Base-by-base conservation (phyloP, 2,113 vertebrate genomes). In the Oncorhynchus gorbuscha region DNA sequence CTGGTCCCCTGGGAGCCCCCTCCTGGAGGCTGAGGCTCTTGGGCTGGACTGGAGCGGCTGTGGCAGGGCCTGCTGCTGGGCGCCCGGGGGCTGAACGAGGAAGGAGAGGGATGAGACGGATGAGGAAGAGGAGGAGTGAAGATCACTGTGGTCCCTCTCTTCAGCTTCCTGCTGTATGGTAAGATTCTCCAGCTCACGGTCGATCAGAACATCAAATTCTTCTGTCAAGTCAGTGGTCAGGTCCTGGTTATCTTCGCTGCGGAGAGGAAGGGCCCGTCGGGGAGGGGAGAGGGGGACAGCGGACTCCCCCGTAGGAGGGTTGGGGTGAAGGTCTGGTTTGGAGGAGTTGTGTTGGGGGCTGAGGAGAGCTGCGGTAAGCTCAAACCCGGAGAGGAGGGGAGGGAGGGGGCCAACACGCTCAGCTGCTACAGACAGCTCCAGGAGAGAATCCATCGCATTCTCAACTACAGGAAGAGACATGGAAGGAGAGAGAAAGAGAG, bases 381-480 rank as follows among this genome's bases (percentile, higher is more conserved):
- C 93, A 89, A 96, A 96, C 39, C 90, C 90, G 35, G 92, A 92
- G 39, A 76, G 64, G 39, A 75, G 64, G 65, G 81, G 83, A 83
- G 87, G 89, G 79, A 20, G 74, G 13, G 75, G 81, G 3, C 64
- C 76, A 76, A 84, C 90, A 64, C 75, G 89, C 87, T 95, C 94
- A 73, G 95, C 93, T 1, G 95, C 95, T 32, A 90, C 93, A 64
- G 96, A 98, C 68, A 99, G 91, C 87, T 98, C 96, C 89, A 99
- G 89, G 1, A 99, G 93, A 81, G 94, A 94, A 92, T 99, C 97
- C 97, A 98, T 98, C 30, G 95, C 95, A 4, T 93, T 90, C 87
- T 99, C 98, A 92, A 96, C 98, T 99, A 14, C 16, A 30, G 14
- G 26, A 18, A 13, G 28, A 32, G 13, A 16, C 3, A 18, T 9